These are phyloP conservation scores for Pica pica DNA, from an alignment of 2,113 vertebrate species.

Conservation along the genomic window DNA sequence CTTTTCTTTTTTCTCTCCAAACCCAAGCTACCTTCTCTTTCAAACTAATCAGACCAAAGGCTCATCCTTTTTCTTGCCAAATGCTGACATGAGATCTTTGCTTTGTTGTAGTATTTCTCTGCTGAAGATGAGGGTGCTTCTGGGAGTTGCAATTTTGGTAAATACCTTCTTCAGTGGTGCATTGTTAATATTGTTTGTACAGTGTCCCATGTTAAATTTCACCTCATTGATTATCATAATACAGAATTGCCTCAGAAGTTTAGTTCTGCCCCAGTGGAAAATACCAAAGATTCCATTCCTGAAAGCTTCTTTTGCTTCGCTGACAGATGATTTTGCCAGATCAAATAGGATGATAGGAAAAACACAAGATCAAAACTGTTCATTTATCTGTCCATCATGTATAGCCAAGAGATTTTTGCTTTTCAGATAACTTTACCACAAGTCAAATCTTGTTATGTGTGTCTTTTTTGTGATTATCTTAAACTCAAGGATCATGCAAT, in stretches of 20 bases:
- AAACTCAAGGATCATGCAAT: neutral
- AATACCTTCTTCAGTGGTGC: conserved; percentile 4
- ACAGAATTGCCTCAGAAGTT: neutral
- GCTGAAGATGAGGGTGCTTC: neutral
- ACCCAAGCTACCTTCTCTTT: neutral
- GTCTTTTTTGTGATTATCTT: neutral
- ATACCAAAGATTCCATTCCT: conserved; percentile 60
- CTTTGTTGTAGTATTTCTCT: neutral
- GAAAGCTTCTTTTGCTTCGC: conserved; percentile 23
- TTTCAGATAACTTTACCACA: conserved; percentile 13
- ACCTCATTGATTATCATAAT: conserved; percentile 35
- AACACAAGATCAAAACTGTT: conserved; percentile 27
- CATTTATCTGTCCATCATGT: conserved; percentile 29
- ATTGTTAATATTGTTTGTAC: neutral
- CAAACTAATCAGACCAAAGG: neutral
- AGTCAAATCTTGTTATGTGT: conserved; percentile 8
- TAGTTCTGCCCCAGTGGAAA: neutral
- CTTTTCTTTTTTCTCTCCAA: neutral
- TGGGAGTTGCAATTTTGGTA: neutral
- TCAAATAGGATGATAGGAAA: conserved; percentile 2
- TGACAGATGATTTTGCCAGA: conserved; percentile 9
- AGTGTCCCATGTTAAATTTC: neutral
- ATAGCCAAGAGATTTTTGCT: neutral
- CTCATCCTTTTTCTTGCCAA: neutral
- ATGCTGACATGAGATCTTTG: neutral